A percentile compares a stretch with the other conserved stretches of the same genome.
phyloP scores from a whole-genome alignment of 92 coral and sea anemone genomes.

The Parazoanthus swiftii region DNA sequence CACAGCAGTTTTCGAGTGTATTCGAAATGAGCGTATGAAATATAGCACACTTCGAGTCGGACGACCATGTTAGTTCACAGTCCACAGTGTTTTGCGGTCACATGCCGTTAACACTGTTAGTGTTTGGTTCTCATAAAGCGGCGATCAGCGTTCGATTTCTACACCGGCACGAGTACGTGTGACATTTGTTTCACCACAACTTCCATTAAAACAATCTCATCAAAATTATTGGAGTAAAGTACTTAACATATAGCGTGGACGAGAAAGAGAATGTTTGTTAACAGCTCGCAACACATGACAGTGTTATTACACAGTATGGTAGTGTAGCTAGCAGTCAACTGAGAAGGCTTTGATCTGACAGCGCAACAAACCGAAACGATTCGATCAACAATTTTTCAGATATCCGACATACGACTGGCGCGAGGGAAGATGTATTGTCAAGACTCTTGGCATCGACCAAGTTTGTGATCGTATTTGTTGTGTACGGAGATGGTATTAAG shows the following conservation, averaged over 20 bases:
- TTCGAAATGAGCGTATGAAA: not conserved
- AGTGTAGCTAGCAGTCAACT: not conserved
- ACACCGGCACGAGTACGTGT: not conserved
- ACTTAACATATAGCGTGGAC: not conserved
- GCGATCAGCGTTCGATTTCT: not conserved
- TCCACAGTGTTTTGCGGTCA: not conserved
- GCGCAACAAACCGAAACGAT: conserved; percentile 1
- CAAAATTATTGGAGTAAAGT: conserved; percentile 13
- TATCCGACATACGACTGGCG: conserved; percentile 21
- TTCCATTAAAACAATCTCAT: not conserved
- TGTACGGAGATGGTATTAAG: conserved; percentile 11
- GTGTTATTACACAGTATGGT: not conserved
- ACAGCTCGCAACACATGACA: not conserved
- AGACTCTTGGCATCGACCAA: not conserved
- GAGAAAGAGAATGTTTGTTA: conserved; percentile 20
- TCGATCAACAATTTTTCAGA: conserved; percentile 9
- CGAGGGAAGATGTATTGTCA: not conserved
- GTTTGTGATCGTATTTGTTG: not conserved
- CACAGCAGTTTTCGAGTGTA: conserved; percentile 6
- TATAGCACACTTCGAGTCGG: not conserved
- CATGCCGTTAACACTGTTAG: not conserved
- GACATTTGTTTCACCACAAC: not conserved
- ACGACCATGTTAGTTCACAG: not conserved
- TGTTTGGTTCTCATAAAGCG: not conserved
- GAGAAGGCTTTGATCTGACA: not conserved